Evolutionary conservation across 2,797 vertebrate genomes (phyloP).

Genomic region (Gymnoscopelus microlampas): DNA sequence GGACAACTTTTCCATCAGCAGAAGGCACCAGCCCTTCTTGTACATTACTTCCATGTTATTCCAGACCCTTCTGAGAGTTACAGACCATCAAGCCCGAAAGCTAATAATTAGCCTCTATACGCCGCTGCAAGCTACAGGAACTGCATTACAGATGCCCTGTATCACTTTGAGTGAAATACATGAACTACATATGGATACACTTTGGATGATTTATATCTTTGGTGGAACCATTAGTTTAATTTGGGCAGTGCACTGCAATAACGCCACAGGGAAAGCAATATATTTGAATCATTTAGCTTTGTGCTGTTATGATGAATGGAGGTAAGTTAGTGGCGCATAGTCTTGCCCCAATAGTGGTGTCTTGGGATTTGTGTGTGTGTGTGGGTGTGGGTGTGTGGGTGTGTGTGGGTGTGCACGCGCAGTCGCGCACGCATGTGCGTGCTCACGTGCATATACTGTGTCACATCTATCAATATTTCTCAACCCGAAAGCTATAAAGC

Average conservation of each 20-base stretch:
- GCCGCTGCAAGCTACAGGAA: slow-evolving; percentile 25
- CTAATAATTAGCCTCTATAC: slow-evolving; percentile 58
- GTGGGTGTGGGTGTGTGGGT: slow-evolving; percentile 5
- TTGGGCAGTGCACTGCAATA: slow-evolving; percentile 47
- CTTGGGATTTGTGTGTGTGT: slow-evolving; percentile 35
- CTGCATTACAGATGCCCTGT: slow-evolving; percentile 55
- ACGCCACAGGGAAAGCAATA: slow-evolving; percentile 58
- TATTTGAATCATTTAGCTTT: slow-evolving; percentile 73
- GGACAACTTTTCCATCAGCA: too few species aligned
- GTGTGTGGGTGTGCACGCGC: slow-evolving; percentile 5
- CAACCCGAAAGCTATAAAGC: slow-evolving; percentile 19
- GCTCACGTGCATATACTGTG: slow-evolving; percentile 1
- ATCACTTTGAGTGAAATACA: slow-evolving; percentile 52
- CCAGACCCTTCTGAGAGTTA: slow-evolving; percentile 29
- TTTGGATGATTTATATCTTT: slow-evolving; percentile 65
- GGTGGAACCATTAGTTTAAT: slow-evolving; percentile 61
- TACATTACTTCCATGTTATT: slow-evolving; percentile 16
- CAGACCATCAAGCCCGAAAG: slow-evolving; percentile 41
- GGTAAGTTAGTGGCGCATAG: slow-evolving; percentile 52
- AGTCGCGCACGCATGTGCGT: not conserved
- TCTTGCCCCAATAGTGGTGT: slow-evolving; percentile 35
- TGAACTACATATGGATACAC: slow-evolving; percentile 60
- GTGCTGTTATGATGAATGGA: slow-evolving; percentile 65
- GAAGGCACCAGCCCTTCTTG: not conserved
- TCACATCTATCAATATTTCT: slow-evolving; percentile 23